phyloP scores from a whole-genome alignment of 2,888 invertebrate species.

The Apodemia mormo region DNA sequence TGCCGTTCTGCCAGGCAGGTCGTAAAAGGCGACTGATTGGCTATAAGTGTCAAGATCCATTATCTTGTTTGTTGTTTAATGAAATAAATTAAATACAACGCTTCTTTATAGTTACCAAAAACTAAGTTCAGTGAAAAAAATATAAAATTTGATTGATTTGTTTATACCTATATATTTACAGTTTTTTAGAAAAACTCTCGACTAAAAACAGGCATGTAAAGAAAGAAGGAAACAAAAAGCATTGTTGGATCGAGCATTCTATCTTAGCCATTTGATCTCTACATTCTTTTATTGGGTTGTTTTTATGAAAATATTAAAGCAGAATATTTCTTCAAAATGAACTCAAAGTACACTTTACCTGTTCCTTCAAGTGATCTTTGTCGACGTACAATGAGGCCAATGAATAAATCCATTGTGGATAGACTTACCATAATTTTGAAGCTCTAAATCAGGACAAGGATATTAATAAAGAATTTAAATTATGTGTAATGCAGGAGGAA shows the following conservation, averaged over 20 bases:
- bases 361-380: background rate
- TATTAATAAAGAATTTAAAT: background rate
- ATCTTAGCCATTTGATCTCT: background rate
- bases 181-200: too few relatives aligned
- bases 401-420: background rate
- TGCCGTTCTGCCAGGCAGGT: too few relatives aligned
- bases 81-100: too few relatives aligned
- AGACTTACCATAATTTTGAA: background rate
- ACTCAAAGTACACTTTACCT: background rate
- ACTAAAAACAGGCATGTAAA: too few relatives aligned
- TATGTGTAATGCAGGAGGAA: background rate
- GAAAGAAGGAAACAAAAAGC: background rate
- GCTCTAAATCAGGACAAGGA: background rate
- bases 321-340: constrained; percentile 5
- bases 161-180: too few relatives aligned
- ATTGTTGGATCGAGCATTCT: background rate
- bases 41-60: too few relatives aligned
- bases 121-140: too few relatives aligned
- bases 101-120: too few relatives aligned
- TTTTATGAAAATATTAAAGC: background rate
- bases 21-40: too few relatives aligned
- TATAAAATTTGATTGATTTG: too few relatives aligned
- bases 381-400: background rate
- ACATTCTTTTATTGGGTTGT: background rate
- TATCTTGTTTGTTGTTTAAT: too few relatives aligned